These are phyloP conservation scores for Acleris holmiana DNA, from an alignment of 2,888 invertebrate species.

Conservation along the genomic window DNA sequence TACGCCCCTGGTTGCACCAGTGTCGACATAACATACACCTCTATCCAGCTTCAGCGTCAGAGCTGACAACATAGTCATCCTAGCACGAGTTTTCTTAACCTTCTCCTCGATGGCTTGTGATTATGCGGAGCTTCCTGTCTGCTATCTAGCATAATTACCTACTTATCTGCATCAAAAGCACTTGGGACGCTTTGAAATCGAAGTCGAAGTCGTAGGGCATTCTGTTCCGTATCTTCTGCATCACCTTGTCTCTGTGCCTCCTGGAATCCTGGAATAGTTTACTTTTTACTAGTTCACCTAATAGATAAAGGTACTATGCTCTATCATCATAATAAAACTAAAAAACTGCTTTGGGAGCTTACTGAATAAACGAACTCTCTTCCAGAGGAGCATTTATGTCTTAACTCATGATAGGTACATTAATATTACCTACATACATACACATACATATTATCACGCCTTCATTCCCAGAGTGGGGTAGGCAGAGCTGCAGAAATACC, in stretches of 20 bases:
- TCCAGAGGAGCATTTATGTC: constrained; percentile 40
- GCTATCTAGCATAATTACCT: constrained; percentile 16
- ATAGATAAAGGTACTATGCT: constrained; percentile 40
- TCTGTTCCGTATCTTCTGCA: constrained; percentile 4
- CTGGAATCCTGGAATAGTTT: constrained; percentile 40
- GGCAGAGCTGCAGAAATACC: too few species aligned
- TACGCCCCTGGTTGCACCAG: constrained; percentile 36
- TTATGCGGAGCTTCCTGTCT: constrained; percentile 8
- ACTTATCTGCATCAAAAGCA: constrained; percentile 19
- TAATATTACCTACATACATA: too few species aligned
- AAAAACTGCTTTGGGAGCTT: constrained; percentile 41
- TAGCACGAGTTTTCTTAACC: not conserved
- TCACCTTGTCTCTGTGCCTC: constrained; percentile 18
- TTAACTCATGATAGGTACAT: too few species aligned
- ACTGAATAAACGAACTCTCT: constrained; percentile 42
- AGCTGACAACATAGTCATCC: not conserved
- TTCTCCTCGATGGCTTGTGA: constrained; percentile 1
- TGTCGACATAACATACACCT: constrained; percentile 35
- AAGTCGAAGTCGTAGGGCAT: constrained; percentile 1
- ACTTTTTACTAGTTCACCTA: constrained; percentile 35
- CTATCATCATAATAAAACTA: constrained; percentile 42
- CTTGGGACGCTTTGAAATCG: constrained; percentile 5
- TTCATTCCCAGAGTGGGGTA: too few species aligned
- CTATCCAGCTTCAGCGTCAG: constrained; percentile 19
- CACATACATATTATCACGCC: too few species aligned